Base-by-base conservation (phyloP, 2,113 vertebrate genomes). In the Pampusana beccarii region DNA sequence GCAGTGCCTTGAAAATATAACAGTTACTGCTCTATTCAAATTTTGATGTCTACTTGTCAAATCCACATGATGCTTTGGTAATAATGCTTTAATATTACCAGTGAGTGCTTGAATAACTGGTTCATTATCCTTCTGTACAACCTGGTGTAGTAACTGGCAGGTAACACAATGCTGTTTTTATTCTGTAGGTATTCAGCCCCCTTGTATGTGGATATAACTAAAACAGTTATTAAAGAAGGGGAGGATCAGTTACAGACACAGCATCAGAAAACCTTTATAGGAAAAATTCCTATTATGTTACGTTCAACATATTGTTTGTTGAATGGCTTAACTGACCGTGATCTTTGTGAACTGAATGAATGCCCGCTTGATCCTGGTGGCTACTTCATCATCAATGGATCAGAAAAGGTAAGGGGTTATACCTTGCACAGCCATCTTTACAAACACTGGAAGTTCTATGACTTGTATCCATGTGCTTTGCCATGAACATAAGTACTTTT, bases 361-460 rank as follows among this genome's bases (percentile, higher is more conserved):
- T 99, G 99, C 85, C 99, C 99, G 0, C 98, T 99, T 42, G 99
- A 99, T 95, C 99, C 99, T 2, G 99, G 99, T 29, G 99, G 99
- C 40, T 99, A 99, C 95, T 99, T 99, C 91, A 99, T 99, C 97
- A 99, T 99, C 96, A 99, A 99, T 88, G 99, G 99, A 83, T 99
- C 99, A 19, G 99, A 99, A 97, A 99, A 99, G 99, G 99, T 99
- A 92, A 92, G 62, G 38, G 34, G 33, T 94, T 71, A 10, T 31
- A 11, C n/a, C 13, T 67, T 51, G 34, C 25, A 50, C 11, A 51
- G 61, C 18, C 25, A 7, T 40, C 46, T 58, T 50, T 28, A 38
- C 28, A 51, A 51, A 5, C 24, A 23, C 21, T 40, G 18, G 8
- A 72, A 54, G 5, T 84, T 74, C 9, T 65, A 7, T 56, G 72